These are phyloP conservation scores for Phrynosoma blainvillii DNA, from an alignment of 2,113 vertebrate genomes.

Conservation along the genomic window DNA sequence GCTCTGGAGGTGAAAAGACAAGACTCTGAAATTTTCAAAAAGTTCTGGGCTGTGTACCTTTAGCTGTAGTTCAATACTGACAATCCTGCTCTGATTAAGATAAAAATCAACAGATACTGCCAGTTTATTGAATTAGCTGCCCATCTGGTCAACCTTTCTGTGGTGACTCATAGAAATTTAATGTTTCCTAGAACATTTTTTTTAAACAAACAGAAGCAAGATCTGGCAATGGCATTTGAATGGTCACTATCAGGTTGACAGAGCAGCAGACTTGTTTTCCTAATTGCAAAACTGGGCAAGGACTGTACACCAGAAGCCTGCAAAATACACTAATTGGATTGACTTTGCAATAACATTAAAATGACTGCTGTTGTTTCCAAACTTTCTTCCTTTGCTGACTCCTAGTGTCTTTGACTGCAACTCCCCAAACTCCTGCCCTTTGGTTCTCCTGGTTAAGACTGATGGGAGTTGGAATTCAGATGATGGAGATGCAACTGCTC, in stretches of 20 bases:
- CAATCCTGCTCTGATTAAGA: slow-evolving; percentile 69
- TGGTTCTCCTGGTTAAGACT: no score
- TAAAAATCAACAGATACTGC: slow-evolving; percentile 73
- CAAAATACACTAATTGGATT: not conserved
- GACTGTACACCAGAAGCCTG: not conserved
- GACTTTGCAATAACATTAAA: not conserved
- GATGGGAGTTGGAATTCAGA: no score
- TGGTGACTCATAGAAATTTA: slow-evolving; percentile 49
- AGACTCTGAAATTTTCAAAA: slow-evolving; percentile 38
- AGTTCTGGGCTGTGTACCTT: slow-evolving; percentile 56
- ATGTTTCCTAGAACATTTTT: slow-evolving; percentile 41
- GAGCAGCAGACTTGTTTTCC: not conserved
- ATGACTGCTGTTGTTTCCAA: not conserved
- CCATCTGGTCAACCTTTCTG: slow-evolving; percentile 65
- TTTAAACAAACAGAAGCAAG: slow-evolving; percentile 7
- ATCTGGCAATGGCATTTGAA: not conserved
- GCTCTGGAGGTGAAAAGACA: slow-evolving; percentile 27
- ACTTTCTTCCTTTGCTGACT: not conserved
- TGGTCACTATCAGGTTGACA: slow-evolving; percentile 6
- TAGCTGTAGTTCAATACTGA: slow-evolving; percentile 60
- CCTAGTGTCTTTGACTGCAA: no score
- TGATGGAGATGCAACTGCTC: no score
- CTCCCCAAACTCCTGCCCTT: no score
- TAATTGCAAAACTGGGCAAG: not conserved
- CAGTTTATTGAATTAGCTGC: slow-evolving; percentile 66